phyloP scores from a whole-genome alignment of 2,113 vertebrate genomes.

The Planiliza haematocheilus region DNA sequence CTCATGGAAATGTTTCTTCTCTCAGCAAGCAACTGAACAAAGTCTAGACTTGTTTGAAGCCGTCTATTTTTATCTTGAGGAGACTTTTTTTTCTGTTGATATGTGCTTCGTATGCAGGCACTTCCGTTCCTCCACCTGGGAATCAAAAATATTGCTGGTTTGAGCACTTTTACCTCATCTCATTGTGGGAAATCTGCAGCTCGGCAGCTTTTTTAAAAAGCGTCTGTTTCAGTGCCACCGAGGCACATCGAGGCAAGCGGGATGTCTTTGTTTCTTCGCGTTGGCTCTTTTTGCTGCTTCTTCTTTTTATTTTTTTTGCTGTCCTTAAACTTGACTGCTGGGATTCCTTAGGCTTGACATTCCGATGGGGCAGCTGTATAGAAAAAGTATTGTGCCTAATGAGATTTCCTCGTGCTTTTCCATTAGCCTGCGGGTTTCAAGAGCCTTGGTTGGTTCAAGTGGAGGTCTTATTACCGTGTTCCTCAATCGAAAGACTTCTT shows the following conservation, averaged over 20 bases:
- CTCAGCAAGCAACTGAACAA: constrained; percentile 38
- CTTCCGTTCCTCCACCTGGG: constrained; percentile 71
- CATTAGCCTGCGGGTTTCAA: constrained; percentile 55
- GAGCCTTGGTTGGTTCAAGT: constrained; percentile 78
- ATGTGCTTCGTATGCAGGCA: constrained; percentile 72
- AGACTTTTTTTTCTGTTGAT: constrained; percentile 66
- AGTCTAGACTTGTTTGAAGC: constrained; percentile 73
- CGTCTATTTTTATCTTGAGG: constrained; percentile 71
- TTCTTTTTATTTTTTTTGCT: constrained; percentile 38
- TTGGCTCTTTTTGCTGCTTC: constrained; percentile 30
- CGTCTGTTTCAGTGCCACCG: constrained; percentile 50
- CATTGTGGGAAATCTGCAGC: constrained; percentile 72
- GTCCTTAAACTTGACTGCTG: constrained; percentile 70
- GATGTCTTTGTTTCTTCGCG: constrained; percentile 57
- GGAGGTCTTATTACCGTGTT: constrained; percentile 79
- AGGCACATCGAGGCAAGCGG: constrained; percentile 39
- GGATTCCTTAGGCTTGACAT: constrained; percentile 59
- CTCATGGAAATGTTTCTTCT: constrained; percentile 27
- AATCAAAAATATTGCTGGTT: constrained; percentile 80
- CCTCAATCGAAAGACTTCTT: constrained; percentile 70
- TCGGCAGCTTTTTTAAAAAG: constrained; percentile 65
- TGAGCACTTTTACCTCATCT: constrained; percentile 77
- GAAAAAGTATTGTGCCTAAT: constrained; percentile 78
- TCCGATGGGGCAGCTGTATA: constrained; percentile 63
- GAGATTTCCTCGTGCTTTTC: constrained; percentile 74